These are phyloP conservation scores for Taeniopygia guttata DNA, from an alignment of 2,797 vertebrate genomes.

Conservation along the genomic window DNA sequence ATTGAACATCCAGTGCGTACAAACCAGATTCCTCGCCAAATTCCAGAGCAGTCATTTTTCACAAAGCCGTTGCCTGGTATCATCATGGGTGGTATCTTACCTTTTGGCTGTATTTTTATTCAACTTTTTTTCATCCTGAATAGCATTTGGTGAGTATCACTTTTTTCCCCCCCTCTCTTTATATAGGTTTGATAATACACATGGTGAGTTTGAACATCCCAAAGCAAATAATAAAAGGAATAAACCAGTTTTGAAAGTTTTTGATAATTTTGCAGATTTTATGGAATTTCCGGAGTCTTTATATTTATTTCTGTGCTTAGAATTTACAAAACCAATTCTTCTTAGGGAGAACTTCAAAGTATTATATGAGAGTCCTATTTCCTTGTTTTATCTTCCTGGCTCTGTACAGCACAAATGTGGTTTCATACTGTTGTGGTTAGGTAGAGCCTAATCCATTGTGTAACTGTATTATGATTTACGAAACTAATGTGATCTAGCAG, in stretches of 20 bases:
- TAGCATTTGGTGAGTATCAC: conserved; percentile 85
- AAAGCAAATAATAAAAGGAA: neutral
- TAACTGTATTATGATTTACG: neutral
- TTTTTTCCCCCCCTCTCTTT: neutral
- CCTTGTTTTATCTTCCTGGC: neutral
- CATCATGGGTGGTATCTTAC: conserved; percentile 88
- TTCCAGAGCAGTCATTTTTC: conserved; percentile 88
- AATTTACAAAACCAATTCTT: neutral
- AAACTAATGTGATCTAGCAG: neutral
- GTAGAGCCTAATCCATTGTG: neutral
- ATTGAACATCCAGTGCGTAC: conserved; percentile 87
- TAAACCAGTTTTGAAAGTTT: neutral
- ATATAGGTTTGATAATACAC: neutral
- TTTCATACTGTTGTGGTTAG: neutral
- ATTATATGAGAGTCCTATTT: neutral
- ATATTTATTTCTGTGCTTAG: neutral
- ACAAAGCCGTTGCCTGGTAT: conserved; percentile 86
- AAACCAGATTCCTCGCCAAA: conserved; percentile 87
- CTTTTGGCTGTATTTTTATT: conserved; percentile 93
- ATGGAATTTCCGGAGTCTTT: neutral
- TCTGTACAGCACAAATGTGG: neutral
- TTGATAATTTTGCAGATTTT: neutral
- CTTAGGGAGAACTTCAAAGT: neutral
- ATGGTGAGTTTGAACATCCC: neutral
- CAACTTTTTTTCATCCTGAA: conserved; percentile 94